A percentile compares a stretch with the other conserved stretches of the same genome.
These are phyloP conservation scores for Autographa gamma DNA, from an alignment of 2,888 invertebrate species.

Conservation along the genomic window DNA sequence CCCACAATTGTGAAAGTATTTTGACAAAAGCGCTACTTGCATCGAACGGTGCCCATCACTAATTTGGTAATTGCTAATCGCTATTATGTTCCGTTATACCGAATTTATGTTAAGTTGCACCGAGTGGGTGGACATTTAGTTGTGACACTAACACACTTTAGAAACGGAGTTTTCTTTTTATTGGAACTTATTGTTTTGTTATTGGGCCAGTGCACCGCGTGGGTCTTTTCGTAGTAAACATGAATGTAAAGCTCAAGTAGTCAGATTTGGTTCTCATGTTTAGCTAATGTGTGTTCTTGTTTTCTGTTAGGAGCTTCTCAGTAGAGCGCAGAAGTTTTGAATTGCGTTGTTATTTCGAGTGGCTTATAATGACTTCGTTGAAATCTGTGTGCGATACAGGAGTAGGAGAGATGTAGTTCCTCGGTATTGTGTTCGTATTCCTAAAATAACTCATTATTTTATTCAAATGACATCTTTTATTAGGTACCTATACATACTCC, in stretches of 20 bases:
- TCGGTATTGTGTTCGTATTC: too few species aligned
- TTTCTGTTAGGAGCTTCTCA: not conserved
- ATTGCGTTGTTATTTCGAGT: not conserved
- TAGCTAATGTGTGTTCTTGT: conserved; percentile 4
- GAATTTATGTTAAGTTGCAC: conserved; percentile 37
- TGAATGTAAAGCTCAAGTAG: not conserved
- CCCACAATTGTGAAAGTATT: conserved; percentile 59
- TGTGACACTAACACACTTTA: conserved; percentile 33
- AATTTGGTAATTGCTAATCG: conserved; percentile 52
- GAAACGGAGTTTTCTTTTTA: not conserved
- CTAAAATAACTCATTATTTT: too few species aligned
- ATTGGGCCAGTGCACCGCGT: not conserved
- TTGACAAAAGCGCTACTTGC: conserved; percentile 56
- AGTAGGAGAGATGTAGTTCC: too few species aligned
- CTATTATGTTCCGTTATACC: conserved; percentile 47
- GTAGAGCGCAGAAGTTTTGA: not conserved
- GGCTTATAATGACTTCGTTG: not conserved
- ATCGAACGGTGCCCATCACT: conserved; percentile 42
- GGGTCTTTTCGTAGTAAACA: not conserved
- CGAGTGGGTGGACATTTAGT: conserved; percentile 20
- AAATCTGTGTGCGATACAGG: not conserved
- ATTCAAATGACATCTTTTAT: too few species aligned
- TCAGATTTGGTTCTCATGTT: conserved; percentile 2
- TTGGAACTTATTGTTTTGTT: not conserved
- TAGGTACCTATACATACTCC: too few species aligned